phyloP scores from a whole-genome alignment of 1,140 invertebrate genomes.

The Diplogasteroides magnus region DNA sequence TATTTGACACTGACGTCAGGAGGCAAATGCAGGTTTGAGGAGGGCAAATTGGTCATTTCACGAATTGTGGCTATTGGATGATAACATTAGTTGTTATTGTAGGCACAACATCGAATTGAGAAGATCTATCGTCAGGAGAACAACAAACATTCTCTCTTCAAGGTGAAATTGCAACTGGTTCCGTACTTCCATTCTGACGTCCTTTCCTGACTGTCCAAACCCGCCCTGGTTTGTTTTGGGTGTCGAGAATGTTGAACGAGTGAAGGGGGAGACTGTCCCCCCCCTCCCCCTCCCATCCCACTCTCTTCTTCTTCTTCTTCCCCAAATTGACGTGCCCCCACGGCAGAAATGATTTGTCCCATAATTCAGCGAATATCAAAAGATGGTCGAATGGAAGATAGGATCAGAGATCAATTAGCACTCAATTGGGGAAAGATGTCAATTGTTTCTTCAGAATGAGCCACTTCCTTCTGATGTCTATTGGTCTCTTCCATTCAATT shows the following conservation, averaged over 20 bases:
- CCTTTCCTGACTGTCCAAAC: constrained; percentile 6
- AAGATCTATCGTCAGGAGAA: constrained; percentile 43
- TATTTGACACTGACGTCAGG: constrained; percentile 52
- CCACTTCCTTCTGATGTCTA: constrained; percentile 39
- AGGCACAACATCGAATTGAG: constrained; percentile 47
- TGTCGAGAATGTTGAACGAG: background rate
- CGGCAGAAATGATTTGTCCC: too few species aligned
- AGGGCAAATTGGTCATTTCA: too few species aligned
- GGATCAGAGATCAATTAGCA: background rate
- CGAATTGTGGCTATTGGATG: too few species aligned
- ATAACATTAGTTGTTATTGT: too few species aligned
- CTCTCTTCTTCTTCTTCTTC: too few species aligned
- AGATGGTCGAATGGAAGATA: background rate
- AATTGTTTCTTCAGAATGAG: constrained; percentile 29
- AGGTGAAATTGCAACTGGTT: too few species aligned
- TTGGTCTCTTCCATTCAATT: constrained; percentile 46
- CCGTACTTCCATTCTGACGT: background rate
- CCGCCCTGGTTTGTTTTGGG: background rate
- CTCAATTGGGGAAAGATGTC: background rate
- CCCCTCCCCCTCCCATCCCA: too few species aligned
- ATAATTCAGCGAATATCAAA: background rate
- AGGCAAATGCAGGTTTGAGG: constrained; percentile 52
- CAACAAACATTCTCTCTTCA: constrained; percentile 46
- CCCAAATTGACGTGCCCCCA: too few species aligned
- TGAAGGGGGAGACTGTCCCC: too few species aligned